Evolutionary conservation across 1,140 invertebrate species (phyloP).

Genomic region (Whitmania pigra): DNA sequence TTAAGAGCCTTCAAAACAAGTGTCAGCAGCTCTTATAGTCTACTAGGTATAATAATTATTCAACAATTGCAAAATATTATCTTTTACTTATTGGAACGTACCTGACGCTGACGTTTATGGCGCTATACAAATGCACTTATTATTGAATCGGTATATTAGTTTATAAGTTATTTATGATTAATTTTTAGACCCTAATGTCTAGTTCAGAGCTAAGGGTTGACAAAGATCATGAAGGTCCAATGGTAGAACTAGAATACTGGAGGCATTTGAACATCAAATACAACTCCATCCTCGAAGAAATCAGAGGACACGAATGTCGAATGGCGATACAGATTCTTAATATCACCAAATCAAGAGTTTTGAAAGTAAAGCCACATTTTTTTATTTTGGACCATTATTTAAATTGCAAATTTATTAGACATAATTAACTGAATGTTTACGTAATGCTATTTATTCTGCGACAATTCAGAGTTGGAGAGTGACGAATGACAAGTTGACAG

Average conservation of each 20-base stretch:
- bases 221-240: conserved; percentile 74
- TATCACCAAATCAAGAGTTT: conserved; percentile 60
- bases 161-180: not conserved
- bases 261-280: conserved; percentile 64
- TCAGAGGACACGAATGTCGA: conserved; percentile 63
- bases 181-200: conserved; percentile 33
- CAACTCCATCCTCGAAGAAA: conserved; percentile 66
- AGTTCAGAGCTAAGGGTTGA: conserved; percentile 64
- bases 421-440: not conserved
- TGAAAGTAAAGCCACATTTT: conserved; percentile 45
- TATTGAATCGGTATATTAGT: not conserved
- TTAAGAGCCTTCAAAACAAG: too few species aligned
- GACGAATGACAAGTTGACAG: conserved; percentile 32
- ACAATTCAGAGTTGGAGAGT: conserved; percentile 10
- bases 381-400: not conserved
- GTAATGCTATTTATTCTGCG: not conserved
- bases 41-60: too few species aligned
- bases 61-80: not conserved
- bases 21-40: too few species aligned
- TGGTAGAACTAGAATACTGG: conserved; percentile 89
- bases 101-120: too few species aligned
- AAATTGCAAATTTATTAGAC: not conserved
- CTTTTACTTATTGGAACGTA: too few species aligned
- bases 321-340: conserved; percentile 54
- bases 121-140: too few species aligned